Evolutionary conservation across 2,888 invertebrate genomes (phyloP).

Genomic region (Drosophila aldrichi): DNA sequence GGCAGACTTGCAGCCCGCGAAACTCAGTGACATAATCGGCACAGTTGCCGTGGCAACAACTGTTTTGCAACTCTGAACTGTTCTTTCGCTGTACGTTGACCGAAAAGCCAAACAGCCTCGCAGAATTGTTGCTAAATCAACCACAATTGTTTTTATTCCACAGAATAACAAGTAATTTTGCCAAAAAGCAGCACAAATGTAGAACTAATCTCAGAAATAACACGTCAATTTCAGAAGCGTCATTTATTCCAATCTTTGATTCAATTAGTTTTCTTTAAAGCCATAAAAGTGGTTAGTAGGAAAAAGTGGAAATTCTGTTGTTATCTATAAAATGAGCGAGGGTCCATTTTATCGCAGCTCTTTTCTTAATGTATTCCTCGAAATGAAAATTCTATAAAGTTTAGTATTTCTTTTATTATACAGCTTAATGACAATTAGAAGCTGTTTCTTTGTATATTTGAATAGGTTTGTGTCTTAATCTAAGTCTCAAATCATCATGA

Average conservation of each 20-base stretch:
- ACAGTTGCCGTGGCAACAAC: constrained; percentile 72
- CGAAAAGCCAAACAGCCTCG: not conserved
- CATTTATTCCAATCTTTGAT: not conserved
- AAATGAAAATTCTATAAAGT: not conserved
- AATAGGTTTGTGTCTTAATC: not conserved
- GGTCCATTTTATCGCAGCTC: not conserved
- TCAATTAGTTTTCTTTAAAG: not conserved
- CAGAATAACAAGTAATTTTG: not conserved
- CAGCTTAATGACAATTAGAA: not conserved
- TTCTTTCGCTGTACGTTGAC: constrained; percentile 10
- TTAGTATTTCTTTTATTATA: not conserved
- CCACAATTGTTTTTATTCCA: not conserved
- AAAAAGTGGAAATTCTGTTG: not conserved
- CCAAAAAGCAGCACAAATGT: not conserved
- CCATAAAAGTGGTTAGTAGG: not conserved
- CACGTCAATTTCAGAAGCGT: not conserved
- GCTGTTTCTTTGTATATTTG: not conserved
- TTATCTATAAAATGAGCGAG: not conserved
- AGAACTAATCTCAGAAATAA: not conserved
- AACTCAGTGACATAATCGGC: constrained; percentile 73
- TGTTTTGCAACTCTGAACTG: constrained; percentile 42
- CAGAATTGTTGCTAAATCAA: not conserved
- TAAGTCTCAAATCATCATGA: not conserved
- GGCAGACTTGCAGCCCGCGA: constrained; percentile 37
- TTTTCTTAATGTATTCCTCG: not conserved